phyloP scores from a whole-genome alignment of 2,888 invertebrate genomes.

The Penaeus monodon region DNA sequence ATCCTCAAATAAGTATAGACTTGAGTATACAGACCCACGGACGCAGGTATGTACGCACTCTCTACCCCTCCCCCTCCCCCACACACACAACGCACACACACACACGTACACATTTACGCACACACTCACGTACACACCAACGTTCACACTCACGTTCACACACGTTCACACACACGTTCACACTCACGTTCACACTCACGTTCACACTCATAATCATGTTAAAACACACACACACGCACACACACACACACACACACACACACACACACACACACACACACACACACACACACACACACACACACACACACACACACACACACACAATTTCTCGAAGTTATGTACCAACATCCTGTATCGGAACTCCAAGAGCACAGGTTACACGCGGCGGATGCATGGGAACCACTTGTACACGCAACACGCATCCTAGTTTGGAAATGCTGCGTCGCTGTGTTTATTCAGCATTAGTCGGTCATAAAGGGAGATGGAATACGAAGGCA shows the following conservation, averaged over 20 bases:
- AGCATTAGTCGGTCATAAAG: too few relatives aligned
- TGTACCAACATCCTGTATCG: too few relatives aligned
- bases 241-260: not conserved
- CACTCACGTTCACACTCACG: not conserved
- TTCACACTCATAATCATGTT: not conserved
- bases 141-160: not conserved
- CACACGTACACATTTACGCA: not conserved
- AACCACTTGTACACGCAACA: too few relatives aligned
- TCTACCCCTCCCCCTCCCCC: not conserved
- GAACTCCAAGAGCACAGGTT: too few relatives aligned
- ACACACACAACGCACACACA: not conserved
- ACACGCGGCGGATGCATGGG: too few relatives aligned
- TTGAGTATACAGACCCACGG: not conserved
- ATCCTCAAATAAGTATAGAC: not conserved
- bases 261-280: slow-evolving; percentile 1
- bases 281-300: not conserved
- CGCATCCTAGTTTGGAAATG: too few relatives aligned
- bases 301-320: too few relatives aligned
- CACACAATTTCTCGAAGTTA: too few relatives aligned
- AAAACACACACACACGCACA: slow-evolving; percentile 8
- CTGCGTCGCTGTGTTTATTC: too few relatives aligned
- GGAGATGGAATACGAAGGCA: too few relatives aligned
- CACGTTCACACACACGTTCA: not conserved
- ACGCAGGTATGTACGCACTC: not conserved
- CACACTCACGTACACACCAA: not conserved